Conservation (phyloP, 2,888 invertebrate species). For the Dyspetes luteomarginatus region DNA sequence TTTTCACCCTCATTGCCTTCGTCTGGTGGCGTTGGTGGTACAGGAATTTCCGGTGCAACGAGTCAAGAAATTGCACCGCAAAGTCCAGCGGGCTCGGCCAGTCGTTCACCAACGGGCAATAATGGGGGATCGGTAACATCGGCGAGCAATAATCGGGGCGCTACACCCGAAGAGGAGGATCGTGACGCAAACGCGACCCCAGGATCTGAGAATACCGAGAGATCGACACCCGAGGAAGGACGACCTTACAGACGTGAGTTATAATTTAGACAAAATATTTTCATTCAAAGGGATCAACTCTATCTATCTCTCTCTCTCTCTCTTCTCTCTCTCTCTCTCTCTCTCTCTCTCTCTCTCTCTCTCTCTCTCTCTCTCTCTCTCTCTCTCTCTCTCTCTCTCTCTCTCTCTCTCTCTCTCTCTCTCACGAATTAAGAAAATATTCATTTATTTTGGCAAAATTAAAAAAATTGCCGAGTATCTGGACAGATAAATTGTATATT, state of each 20-base stretch:
- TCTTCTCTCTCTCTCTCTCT: neutral
- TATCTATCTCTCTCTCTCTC: no score
- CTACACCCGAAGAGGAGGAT: constrained; percentile 81
- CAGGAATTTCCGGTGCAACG: constrained; percentile 64
- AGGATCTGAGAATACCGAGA: constrained; percentile 84
- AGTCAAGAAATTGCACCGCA: constrained; percentile 78
- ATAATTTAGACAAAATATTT: neutral
- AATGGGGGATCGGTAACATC: constrained; percentile 66
- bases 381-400: no score
- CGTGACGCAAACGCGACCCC: constrained; percentile 83
- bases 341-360: no score
- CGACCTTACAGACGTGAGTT: constrained; percentile 83
- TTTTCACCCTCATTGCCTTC: constrained; percentile 80
- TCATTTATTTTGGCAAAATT: no score
- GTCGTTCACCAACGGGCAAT: constrained; percentile 79
- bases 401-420: no score
- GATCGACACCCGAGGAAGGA: constrained; percentile 84
- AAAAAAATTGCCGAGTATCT: no score
- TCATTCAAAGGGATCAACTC: no score
- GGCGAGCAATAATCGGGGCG: constrained; percentile 74
- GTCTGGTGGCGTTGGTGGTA: constrained; percentile 74
- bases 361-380: no score
- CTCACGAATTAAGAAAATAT: no score
- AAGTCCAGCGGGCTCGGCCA: constrained; percentile 81
- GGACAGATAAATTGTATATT: no score